Percentiles rank a stretch among this genome's conserved stretches.
Evolutionary conservation across 2,113 vertebrate species (phyloP).

Genomic region (Campylomormyrus tamandua): DNA sequence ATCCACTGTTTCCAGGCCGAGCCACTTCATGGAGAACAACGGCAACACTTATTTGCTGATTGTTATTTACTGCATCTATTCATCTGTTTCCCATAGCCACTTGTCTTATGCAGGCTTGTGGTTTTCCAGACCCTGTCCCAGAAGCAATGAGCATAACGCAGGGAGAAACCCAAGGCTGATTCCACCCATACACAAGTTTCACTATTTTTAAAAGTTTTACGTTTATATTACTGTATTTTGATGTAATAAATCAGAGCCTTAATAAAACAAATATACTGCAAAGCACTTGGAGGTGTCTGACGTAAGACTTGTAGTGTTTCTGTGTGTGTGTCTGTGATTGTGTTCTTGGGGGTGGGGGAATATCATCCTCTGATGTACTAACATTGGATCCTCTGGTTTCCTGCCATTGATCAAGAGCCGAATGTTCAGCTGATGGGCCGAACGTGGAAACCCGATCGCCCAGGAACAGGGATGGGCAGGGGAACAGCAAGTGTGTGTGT

Average conservation of each 20-base stretch:
- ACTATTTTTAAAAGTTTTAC: not conserved
- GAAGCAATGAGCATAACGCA: not conserved
- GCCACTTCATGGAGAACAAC: not conserved
- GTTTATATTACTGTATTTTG: not conserved
- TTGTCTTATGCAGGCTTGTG: not conserved
- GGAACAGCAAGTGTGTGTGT: not conserved
- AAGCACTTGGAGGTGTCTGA: conserved; percentile 36
- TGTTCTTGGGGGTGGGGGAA: conserved; percentile 46
- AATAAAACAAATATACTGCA: not conserved
- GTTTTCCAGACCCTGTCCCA: not conserved
- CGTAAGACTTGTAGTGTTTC: conserved; percentile 38
- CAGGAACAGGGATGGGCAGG: conserved; percentile 46
- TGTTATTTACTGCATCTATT: not conserved
- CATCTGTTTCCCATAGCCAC: not conserved
- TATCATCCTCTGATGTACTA: conserved; percentile 94
- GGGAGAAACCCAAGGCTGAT: not conserved
- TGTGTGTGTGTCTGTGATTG: conserved; percentile 41
- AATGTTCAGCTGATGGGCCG: conserved; percentile 79
- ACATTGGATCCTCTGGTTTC: conserved; percentile 88
- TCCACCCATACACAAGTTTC: not conserved
- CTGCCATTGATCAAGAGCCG: conserved; percentile 94
- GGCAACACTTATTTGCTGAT: not conserved
- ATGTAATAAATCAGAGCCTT: not conserved
- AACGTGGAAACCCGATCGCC: conserved; percentile 81
- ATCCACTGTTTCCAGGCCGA: not conserved